phyloP scores from a whole-genome alignment of 2,797 vertebrate species.

The Coregonus sp. region DNA sequence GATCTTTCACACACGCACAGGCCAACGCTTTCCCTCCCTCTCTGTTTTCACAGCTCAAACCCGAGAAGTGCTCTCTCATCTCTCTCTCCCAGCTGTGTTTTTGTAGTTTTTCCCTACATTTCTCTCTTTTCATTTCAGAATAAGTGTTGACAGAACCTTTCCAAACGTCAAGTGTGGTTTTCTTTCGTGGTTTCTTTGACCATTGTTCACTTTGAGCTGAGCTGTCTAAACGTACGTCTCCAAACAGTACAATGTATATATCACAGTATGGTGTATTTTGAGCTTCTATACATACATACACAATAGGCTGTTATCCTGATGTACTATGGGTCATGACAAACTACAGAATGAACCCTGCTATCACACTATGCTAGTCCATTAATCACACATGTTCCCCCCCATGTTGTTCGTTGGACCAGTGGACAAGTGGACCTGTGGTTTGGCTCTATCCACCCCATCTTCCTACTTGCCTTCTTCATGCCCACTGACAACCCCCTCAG shows the following conservation, averaged over 20 bases:
- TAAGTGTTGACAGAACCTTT: constrained; percentile 57
- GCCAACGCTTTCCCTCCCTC: neutral
- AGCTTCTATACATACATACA: constrained; percentile 8
- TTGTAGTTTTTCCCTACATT: constrained; percentile 55
- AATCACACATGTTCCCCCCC: constrained; percentile 27
- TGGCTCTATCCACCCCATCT: neutral
- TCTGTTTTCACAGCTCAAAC: constrained; percentile 52
- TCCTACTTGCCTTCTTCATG: constrained; percentile 9
- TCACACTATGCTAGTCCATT: neutral
- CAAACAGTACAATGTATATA: constrained; percentile 33
- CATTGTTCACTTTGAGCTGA: constrained; percentile 47
- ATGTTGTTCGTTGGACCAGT: neutral
- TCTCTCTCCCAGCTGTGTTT: constrained; percentile 67
- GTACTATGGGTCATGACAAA: constrained; percentile 1
- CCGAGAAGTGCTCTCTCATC: constrained; percentile 52
- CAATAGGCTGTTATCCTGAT: neutral
- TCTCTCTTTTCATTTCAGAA: constrained; percentile 47
- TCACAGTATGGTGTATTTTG: constrained; percentile 13
- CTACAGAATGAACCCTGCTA: neutral
- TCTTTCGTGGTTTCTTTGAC: constrained; percentile 37
- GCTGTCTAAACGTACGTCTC: constrained; percentile 33
- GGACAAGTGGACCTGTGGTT: neutral
- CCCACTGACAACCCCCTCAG: constrained; percentile 11
- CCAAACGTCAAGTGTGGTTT: constrained; percentile 12
- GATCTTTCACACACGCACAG: neutral